Evolutionary conservation across 2,888 invertebrate genomes (phyloP).

Genomic region (Amorpha juglandis): DNA sequence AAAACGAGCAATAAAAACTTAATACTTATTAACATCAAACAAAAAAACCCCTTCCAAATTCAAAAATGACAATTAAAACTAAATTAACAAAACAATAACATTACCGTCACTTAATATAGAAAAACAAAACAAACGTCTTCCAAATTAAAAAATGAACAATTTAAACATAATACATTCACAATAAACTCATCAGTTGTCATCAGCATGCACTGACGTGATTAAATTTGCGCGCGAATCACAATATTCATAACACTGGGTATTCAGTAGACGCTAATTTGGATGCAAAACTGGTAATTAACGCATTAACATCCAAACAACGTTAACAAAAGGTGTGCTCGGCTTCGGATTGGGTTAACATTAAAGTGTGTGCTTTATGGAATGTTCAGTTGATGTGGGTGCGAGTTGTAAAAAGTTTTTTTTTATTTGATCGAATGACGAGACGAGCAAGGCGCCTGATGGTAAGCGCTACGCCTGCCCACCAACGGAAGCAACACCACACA

Average conservation of each 20-base stretch:
- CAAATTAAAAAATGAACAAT: slow-evolving; percentile 21
- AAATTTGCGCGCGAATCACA: slow-evolving; percentile 67
- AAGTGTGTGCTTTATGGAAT: slow-evolving; percentile 40
- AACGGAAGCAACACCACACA: too few relatives aligned
- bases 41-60: too few relatives aligned
- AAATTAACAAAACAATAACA: too few relatives aligned
- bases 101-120: too few relatives aligned
- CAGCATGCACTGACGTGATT: slow-evolving; percentile 68
- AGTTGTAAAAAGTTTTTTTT: neutral
- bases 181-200: slow-evolving; percentile 54
- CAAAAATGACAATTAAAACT: too few relatives aligned
- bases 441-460: too few relatives aligned
- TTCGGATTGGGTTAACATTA: slow-evolving; percentile 58
- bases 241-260: slow-evolving; percentile 70
- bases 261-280: slow-evolving; percentile 63
- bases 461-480: too few relatives aligned
- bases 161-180: slow-evolving; percentile 33
- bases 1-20: neutral
- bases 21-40: too few relatives aligned
- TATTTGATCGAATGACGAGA: too few relatives aligned
- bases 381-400: slow-evolving; percentile 41
- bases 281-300: slow-evolving; percentile 81
- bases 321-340: slow-evolving; percentile 69
- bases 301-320: slow-evolving; percentile 81
- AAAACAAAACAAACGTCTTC: neutral